Base-by-base conservation (phyloP, 2,888 invertebrate genomes). In the Subacronicta megacephala region DNA sequence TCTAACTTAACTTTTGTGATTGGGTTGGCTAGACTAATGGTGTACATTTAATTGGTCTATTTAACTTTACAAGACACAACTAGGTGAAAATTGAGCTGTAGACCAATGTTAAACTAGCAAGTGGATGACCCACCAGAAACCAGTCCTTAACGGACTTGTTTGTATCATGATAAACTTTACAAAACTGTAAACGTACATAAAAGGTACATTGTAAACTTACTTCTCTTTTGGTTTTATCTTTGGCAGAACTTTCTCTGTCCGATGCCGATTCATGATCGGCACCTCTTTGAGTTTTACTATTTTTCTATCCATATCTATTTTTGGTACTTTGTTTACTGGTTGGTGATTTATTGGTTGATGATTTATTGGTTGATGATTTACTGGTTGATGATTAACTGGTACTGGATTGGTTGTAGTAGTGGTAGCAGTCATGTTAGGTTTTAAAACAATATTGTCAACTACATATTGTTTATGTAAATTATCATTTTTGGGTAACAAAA, bases 161-260 rank as follows among this genome's bases (percentile, higher is more conserved):
- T n/a, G n/a, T n/a, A n/a, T n/a, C n/a, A n/a, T n/a, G n/a, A n/a
- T n/a, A n/a, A n/a, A n/a, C n/a, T n/a, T n/a, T n/a, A n/a, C n/a
- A 1, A 20, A 6, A 1, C 20, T 6, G 6, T 20, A 1, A 1
- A 20, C 7, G 7, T 7, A 20, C 6, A 3, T 20, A 6, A 10
- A 0, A 26, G 26, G 10, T 26, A 26, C 1, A 26, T 31, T 7
- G 26, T 23, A 44, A 36, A 88, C 90, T 87, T 85, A 93, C 92
- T 81, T 85, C 66, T 93, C 93, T 83, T 91, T 93, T 84, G 91
- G 90, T 66, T 89, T 91, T 37, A 79, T 90, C 90, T 93, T 93
- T 90, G 92, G 91, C 71, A 88, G 72, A 66, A 83, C 75, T 82
- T 87, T 87, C 54, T 87, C 85, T 53, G 80, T 71, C 62, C 78